A percentile compares a stretch with the other conserved stretches of the same genome.
Evolutionary conservation across 2,113 vertebrate species (phyloP).

Genomic region (Eurypyga helias): DNA sequence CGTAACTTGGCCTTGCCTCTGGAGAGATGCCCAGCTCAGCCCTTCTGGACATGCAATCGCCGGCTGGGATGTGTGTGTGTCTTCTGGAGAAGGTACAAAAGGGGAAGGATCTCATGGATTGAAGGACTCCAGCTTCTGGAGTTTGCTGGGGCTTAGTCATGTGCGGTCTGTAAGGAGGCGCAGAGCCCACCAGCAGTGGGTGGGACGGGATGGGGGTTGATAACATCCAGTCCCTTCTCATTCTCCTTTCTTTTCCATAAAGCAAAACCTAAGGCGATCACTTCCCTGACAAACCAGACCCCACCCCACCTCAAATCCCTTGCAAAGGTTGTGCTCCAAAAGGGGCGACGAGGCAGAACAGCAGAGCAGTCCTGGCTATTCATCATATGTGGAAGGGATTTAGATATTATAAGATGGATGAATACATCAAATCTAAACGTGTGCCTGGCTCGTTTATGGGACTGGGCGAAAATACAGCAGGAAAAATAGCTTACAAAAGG

Average conservation of each 20-base stretch:
- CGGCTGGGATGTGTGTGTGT: neutral
- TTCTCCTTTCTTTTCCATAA: neutral
- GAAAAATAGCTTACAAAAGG: neutral
- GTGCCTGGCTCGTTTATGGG: neutral
- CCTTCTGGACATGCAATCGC: neutral
- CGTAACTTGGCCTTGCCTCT: neutral
- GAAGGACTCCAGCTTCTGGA: conserved; percentile 32
- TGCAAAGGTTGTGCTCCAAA: neutral
- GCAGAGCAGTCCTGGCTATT: neutral
- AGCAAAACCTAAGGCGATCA: neutral
- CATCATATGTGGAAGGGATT: neutral
- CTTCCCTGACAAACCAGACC: neutral
- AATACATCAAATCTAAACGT: neutral
- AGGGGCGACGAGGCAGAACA: neutral
- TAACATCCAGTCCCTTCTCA: neutral
- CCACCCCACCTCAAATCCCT: neutral
- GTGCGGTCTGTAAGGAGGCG: neutral
- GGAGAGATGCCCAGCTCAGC: conserved; percentile 25
- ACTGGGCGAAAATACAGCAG: neutral
- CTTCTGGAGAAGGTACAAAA: conserved; percentile 26
- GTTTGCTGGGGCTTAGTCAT: neutral
- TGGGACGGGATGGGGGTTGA: neutral
- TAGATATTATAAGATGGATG: neutral
- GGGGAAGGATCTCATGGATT: neutral
- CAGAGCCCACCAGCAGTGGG: neutral